Conservation (phyloP, 2,113 vertebrate species). For the Marcusenius ussheri region DNA sequence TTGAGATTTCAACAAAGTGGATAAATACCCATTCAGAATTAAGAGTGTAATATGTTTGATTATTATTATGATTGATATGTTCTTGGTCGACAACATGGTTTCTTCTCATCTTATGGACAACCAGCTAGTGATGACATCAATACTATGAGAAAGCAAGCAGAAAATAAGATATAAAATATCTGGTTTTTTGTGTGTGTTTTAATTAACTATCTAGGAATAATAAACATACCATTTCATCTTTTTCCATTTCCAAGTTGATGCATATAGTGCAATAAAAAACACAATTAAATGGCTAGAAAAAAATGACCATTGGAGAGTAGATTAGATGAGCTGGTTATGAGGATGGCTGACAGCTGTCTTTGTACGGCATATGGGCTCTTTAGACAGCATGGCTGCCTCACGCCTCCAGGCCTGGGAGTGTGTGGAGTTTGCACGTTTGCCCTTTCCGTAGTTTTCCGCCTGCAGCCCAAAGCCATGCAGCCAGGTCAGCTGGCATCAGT, state of each 20-base stretch:
- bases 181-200: not conserved
- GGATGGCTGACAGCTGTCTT: not conserved
- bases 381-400: not conserved
- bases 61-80: not conserved
- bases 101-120: not conserved
- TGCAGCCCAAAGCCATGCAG: not conserved
- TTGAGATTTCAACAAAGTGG: not conserved
- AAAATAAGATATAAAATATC: not conserved
- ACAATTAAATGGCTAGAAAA: not conserved
- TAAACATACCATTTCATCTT: not conserved
- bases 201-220: not conserved
- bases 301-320: not conserved
- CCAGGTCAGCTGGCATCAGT: not conserved
- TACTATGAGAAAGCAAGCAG: not conserved
- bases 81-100: not conserved
- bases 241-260: not conserved
- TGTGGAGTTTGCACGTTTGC: not conserved
- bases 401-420: not conserved
- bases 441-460: not conserved
- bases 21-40: not conserved
- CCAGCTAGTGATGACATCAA: not conserved
- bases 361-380: not conserved
- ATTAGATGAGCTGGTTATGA: too few relatives aligned
- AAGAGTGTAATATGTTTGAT: not conserved
- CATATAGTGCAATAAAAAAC: not conserved